Conservation (phyloP, 64 coral and sea anemone genomes). For the Porites lutea region DNA sequence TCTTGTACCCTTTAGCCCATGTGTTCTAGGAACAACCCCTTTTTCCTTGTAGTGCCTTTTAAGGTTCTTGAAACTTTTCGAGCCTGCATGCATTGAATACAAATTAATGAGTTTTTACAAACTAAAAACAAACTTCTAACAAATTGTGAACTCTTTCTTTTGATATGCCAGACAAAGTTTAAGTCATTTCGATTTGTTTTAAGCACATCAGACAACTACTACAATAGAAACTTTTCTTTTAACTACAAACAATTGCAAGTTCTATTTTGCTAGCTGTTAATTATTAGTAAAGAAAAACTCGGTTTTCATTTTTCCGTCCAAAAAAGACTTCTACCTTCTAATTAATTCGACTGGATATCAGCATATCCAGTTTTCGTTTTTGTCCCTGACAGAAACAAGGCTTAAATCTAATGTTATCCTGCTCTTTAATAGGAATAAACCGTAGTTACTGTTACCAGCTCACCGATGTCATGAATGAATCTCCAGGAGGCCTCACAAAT, state of each 20-base stretch:
- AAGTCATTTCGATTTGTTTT: background rate
- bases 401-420: background rate
- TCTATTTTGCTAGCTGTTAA: background rate
- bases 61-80: slow-evolving; percentile 9
- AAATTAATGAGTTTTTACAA: background rate
- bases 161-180: background rate
- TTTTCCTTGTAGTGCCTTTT: slow-evolving; percentile 11
- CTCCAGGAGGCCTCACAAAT: background rate
- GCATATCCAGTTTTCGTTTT: background rate
- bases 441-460: background rate
- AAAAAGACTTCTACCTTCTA: background rate
- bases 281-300: background rate
- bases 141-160: background rate
- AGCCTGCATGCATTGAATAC: background rate
- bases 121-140: background rate
- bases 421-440: background rate
- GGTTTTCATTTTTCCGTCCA: background rate
- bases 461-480: slow-evolving; percentile 10
- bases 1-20: slow-evolving; percentile 2
- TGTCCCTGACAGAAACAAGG: background rate
- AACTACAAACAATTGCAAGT: background rate
- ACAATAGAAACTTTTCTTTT: background rate
- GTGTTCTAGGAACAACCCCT: background rate
- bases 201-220: background rate
- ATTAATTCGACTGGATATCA: background rate